Percentiles rank a stretch among this genome's conserved stretches.
Conservation (phyloP, 2,888 invertebrate genomes). For the Heliconius hortense region DNA sequence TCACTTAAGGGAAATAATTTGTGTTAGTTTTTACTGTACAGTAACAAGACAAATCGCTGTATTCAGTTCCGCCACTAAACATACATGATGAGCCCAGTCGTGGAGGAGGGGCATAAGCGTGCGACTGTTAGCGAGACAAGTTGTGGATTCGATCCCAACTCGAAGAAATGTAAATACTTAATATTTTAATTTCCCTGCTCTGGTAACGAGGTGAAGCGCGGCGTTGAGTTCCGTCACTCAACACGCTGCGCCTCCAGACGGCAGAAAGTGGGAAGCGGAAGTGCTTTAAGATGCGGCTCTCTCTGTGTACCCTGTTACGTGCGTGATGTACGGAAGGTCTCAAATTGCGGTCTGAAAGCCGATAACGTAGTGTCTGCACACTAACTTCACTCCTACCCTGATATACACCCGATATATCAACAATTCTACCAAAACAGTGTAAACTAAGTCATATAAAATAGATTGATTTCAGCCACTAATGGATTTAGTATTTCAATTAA, state of each 20-base stretch:
- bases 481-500: slow-evolving; percentile 27
- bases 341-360: too few relatives aligned
- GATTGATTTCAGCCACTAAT: slow-evolving; percentile 21
- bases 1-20: neutral
- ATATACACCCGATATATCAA: neutral
- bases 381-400: neutral
- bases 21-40: neutral
- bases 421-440: neutral
- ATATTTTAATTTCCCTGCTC: too few relatives aligned
- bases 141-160: neutral
- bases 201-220: neutral
- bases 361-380: too few relatives aligned
- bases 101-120: too few relatives aligned
- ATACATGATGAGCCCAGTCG: neutral
- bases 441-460: slow-evolving; percentile 9
- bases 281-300: neutral
- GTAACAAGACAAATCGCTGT: neutral
- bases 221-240: neutral
- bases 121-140: too few relatives aligned
- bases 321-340: neutral
- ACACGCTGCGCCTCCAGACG: neutral
- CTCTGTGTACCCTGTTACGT: neutral
- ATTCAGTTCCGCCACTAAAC: neutral
- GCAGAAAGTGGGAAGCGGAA: neutral
- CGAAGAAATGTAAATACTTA: neutral